Evolutionary conservation across 1,140 invertebrate species (phyloP).

Genomic region (Anastrepha obliqua): DNA sequence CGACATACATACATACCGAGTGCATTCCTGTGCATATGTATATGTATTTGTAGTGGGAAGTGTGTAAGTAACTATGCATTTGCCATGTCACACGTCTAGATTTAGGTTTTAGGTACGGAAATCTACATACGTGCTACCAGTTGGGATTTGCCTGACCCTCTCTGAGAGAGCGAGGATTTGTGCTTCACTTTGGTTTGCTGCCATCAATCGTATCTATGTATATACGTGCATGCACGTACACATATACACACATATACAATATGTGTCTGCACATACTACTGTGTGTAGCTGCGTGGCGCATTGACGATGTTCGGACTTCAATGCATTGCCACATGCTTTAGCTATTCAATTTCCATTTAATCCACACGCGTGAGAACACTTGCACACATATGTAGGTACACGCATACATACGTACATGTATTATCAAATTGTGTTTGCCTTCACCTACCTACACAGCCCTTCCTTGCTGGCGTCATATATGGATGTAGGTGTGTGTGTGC

Average conservation of each 20-base stretch:
- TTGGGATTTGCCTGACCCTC: background rate
- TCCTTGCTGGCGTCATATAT: background rate
- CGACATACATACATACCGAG: background rate
- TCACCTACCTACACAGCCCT: background rate
- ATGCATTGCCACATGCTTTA: conserved; percentile 8
- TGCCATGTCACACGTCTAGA: background rate
- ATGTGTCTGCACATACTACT: background rate
- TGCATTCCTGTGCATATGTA: background rate
- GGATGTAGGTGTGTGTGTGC: background rate
- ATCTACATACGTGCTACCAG: background rate
- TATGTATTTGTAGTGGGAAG: background rate
- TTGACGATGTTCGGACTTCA: background rate
- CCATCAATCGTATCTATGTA: too few relatives aligned
- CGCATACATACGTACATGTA: background rate
- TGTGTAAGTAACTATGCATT: background rate
- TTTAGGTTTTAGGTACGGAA: conserved; percentile 27
- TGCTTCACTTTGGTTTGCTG: too few relatives aligned
- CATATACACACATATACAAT: background rate
- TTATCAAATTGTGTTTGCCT: too few relatives aligned
- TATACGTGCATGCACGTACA: too few relatives aligned
- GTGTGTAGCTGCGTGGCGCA: too few relatives aligned
- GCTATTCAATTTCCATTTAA: conserved; percentile 39
- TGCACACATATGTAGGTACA: background rate
- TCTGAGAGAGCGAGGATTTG: background rate
- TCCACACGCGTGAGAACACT: background rate